Base-by-base conservation (phyloP, 2,113 vertebrate species). In the Thermophis baileyi region DNA sequence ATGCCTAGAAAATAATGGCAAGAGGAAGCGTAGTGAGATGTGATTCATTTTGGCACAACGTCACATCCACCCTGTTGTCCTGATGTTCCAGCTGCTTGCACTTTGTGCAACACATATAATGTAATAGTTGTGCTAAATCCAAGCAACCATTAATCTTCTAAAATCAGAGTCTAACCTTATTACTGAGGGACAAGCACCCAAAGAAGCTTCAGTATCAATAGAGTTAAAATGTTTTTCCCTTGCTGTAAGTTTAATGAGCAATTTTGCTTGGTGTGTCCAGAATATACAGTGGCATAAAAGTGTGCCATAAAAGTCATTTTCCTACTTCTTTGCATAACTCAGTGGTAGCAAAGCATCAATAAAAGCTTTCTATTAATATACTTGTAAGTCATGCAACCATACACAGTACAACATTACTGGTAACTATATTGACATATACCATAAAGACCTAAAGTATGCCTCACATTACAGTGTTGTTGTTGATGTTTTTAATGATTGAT, bases 251-350 rank as follows among this genome's bases (percentile, higher is more conserved):
- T 44, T 91, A 89, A 60, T 69, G 91, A 85, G 93, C 53, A 91
- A 54, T 57, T 93, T 90, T 55, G 51, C 74, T 91, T 91, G 93
- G 89, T 88, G 74, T 51, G 89, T 51, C 88, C 94, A 91, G 95
- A 96, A 95, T 94, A 86, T 74, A 50, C 24, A 89, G 53, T 25
- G 88, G 90, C 0, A 0, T 57, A 24, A 81, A 81, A 81, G 0
- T 0, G 91, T 94, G 89, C 90, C 93, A 89, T 96, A 93, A 94
- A 96, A 95, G 86, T 94, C 94, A 85, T 91, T 96, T 95, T 96
- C 94, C 57, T 40, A 91, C 92, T 96, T 96, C 63, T 94, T 96
- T 94, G 11, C 88, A 81, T 96, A 95, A 96, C 92, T 97, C 95
- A 94, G 63, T 89, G 94, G 93, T 22, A 47, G 40, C 20, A 2